Conservation (phyloP, 2,888 invertebrate genomes). For the Trissolcus japonicus region DNA sequence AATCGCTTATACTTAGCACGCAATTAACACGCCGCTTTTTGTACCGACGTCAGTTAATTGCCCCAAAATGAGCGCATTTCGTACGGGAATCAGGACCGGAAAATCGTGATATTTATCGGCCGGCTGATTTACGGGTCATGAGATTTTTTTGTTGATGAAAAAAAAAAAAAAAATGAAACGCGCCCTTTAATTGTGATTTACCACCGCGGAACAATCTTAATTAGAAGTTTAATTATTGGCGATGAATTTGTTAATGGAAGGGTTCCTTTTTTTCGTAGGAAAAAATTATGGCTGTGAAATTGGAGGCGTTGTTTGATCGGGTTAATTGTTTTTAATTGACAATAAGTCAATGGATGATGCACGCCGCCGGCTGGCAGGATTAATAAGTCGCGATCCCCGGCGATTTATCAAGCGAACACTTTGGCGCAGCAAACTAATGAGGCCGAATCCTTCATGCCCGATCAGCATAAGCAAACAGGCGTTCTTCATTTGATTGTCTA, state of each 20-base stretch:
- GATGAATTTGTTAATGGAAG: constrained; percentile 10
- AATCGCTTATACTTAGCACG: constrained; percentile 7
- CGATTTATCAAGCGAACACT: constrained; percentile 49
- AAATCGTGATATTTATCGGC: neutral
- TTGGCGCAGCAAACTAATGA: constrained; percentile 21
- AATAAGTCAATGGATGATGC: constrained; percentile 18
- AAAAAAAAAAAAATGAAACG: neutral
- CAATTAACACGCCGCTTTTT: constrained; percentile 28
- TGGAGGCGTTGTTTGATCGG: neutral
- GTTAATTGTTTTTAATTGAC: constrained; percentile 32
- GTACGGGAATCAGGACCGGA: no score
- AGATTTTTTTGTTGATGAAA: neutral
- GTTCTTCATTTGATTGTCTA: constrained; percentile 7
- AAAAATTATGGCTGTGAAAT: neutral
- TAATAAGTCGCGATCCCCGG: constrained; percentile 39
- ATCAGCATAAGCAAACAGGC: constrained; percentile 15
- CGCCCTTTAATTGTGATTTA: constrained; percentile 28
- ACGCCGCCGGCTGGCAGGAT: constrained; percentile 7
- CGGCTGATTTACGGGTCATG: neutral
- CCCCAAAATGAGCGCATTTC: neutral
- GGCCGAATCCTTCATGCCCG: constrained; percentile 1
- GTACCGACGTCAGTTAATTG: constrained; percentile 10
- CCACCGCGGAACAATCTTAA: constrained; percentile 14
- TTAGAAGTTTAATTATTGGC: constrained; percentile 38
- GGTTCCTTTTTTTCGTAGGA: neutral